phyloP scores from a whole-genome alignment of 1,140 invertebrate species.

The Saxidomus purpurata region DNA sequence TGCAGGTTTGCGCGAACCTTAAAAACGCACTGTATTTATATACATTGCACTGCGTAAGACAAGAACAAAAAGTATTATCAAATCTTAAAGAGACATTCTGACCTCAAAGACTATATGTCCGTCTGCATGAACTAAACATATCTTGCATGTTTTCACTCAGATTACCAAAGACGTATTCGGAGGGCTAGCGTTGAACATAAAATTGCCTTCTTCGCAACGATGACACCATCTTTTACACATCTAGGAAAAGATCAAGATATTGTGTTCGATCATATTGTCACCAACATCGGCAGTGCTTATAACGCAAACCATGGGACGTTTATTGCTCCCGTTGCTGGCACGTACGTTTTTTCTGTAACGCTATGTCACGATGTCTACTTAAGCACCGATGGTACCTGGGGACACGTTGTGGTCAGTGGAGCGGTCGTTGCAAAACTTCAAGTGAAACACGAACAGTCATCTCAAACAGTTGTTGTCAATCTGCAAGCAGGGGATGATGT shows the following conservation, averaged over 20 bases:
- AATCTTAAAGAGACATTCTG: too few species aligned
- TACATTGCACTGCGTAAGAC: too few species aligned
- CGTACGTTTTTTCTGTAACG: conserved; percentile 12
- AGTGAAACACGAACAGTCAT: neutral
- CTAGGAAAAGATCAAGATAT: conserved; percentile 33
- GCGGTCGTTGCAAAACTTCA: neutral
- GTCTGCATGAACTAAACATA: too few species aligned
- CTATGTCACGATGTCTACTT: neutral
- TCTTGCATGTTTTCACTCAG: too few species aligned
- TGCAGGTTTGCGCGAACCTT: too few species aligned
- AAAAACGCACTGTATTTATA: too few species aligned
- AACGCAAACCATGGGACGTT: conserved; percentile 18
- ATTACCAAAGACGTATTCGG: neutral
- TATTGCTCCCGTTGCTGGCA: neutral
- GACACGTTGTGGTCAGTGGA: neutral
- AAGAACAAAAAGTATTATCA: too few species aligned
- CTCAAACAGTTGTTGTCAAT: neutral
- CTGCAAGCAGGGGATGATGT: conserved; percentile 21
- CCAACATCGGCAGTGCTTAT: conserved; percentile 24
- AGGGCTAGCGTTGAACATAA: neutral
- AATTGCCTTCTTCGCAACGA: conserved; percentile 13
- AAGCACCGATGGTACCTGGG: neutral
- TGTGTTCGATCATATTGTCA: conserved; percentile 14
- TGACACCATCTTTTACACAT: neutral
- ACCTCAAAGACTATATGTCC: too few species aligned